These are phyloP conservation scores for Platysternon megacephalum DNA, from an alignment of 2,113 vertebrate species.

Conservation along the genomic window DNA sequence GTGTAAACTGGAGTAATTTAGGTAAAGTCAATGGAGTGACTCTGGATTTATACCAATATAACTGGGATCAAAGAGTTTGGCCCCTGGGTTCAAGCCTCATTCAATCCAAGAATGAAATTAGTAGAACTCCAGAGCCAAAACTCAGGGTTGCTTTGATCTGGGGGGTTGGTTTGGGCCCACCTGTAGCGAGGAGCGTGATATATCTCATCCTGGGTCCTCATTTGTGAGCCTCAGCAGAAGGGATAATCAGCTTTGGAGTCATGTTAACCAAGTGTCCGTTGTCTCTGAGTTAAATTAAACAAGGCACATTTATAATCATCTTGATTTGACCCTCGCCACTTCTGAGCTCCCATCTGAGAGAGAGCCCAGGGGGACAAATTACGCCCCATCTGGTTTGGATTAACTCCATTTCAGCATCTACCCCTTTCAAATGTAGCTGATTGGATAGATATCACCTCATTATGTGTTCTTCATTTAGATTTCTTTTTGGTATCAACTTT, in stretches of 20 bases:
- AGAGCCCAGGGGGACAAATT: not conserved
- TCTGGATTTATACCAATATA: not conserved
- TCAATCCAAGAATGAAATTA: not conserved
- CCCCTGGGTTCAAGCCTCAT: not conserved
- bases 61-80: not conserved
- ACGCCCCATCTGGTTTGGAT: not conserved
- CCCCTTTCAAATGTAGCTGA: not conserved
- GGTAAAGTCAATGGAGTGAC: conserved; percentile 11
- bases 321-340: not conserved
- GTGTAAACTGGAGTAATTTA: not conserved
- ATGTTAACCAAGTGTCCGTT: not conserved
- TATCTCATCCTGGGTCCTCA: not conserved
- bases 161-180: not conserved
- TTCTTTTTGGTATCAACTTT: not conserved
- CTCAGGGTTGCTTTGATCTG: not conserved
- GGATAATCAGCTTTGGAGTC: not conserved
- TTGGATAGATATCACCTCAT: not conserved
- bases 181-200: not conserved
- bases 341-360: not conserved
- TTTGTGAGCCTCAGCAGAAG: not conserved
- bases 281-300: not conserved
- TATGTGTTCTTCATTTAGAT: not conserved
- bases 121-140: not conserved
- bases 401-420: not conserved
- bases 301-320: not conserved